Percentiles rank a stretch among this genome's conserved stretches.
These are phyloP conservation scores for Xestia xanthographa DNA, from an alignment of 2,888 invertebrate genomes.

Conservation along the genomic window DNA sequence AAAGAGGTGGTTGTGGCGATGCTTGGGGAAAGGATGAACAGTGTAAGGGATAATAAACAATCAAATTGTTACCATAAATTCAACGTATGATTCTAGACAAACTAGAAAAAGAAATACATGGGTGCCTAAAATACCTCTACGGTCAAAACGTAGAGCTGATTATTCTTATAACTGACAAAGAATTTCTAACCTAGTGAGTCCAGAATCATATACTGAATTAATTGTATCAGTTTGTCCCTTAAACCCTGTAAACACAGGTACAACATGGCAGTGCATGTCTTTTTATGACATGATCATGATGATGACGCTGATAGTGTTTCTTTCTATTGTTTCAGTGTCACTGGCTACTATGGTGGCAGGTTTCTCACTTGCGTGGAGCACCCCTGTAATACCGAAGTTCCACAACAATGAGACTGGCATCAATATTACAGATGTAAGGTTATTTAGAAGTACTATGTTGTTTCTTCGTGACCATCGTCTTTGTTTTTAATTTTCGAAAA, in stretches of 20 bases:
- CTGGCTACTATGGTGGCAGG: constrained; percentile 77
- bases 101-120: not conserved
- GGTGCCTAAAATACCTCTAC: not conserved
- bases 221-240: not conserved
- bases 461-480: too few species aligned
- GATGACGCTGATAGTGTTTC: not conserved
- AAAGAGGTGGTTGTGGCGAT: too few species aligned
- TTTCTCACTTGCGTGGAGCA: constrained; percentile 78
- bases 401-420: constrained; percentile 75
- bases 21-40: not conserved
- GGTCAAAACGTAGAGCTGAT: not conserved
- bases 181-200: not conserved
- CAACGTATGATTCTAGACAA: not conserved
- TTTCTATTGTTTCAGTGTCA: constrained; percentile 76
- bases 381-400: constrained; percentile 51
- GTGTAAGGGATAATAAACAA: not conserved
- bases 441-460: not conserved
- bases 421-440: constrained; percentile 76
- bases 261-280: not conserved
- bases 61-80: not conserved
- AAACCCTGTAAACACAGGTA: too few species aligned
- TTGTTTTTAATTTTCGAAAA: not conserved
- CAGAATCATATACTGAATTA: not conserved
- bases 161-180: not conserved
- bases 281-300: not conserved